Base-by-base conservation (phyloP, 2,113 vertebrate species). In the Amia ocellicauda region DNA sequence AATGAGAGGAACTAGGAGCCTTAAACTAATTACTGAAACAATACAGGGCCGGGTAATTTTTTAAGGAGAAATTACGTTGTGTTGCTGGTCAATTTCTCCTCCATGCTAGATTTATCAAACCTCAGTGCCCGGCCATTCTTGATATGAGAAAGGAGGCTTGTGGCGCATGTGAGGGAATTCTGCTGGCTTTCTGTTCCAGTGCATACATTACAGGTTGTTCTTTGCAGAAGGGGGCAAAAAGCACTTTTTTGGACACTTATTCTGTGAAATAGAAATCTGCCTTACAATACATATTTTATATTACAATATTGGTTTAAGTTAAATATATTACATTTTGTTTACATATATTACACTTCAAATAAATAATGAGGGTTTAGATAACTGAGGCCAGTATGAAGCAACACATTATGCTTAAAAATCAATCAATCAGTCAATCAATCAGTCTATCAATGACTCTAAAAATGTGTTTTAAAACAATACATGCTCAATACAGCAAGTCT, bases 201-300 rank as follows among this genome's bases (percentile, higher is more conserved):
- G 80, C 77, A 83, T 83, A 79, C 85, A 80, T 85, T 85, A 85
- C 17, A 77, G 79, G 80, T 80, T 76, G 74, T 78, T 64, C 61
- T 76, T 58, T 23, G 76, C 22, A n/a, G 24, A 50, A 55, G 20
- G 29, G 63, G 27, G 51, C 31, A 41, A 45, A 62, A 49, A 31
- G 27, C 31, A 70, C 75, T 23, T 61, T 75, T 78, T 75, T 72
- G 69, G 72, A 7, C 31, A 36, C 31, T 36, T 7, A 36, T 36
- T 7, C 31, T 36, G 11, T 36, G 11, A 36, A 36, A 36, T 36
- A 36, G 31, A 10, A 7, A 7, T 10, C 5, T 36, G 11, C 11
- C 31, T 36, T 36, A 36, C 11, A 36, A 36, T 4, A 36, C 31
- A 36, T n/a, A n/a, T 36, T 36, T 10, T 36, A 36, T 36, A 36